phyloP scores from a whole-genome alignment of 2,113 vertebrate genomes.

The Narcine bancroftii region DNA sequence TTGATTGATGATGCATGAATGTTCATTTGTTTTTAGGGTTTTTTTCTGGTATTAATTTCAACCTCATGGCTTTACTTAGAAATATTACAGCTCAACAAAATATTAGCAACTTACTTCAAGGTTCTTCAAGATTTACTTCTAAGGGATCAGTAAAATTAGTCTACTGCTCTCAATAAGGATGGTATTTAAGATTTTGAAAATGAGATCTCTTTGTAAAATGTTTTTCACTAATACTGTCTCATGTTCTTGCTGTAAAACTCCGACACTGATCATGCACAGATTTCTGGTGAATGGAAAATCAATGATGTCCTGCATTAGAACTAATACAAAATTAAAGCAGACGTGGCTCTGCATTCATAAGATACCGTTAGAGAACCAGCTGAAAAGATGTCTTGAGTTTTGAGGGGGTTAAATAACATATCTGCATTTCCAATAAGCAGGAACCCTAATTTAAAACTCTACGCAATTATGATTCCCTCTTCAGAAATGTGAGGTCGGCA shows the following conservation, averaged over 20 bases:
- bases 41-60: background rate
- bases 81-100: background rate
- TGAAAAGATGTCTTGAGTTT: background rate
- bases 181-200: background rate
- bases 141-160: slow-evolving; percentile 23
- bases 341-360: background rate
- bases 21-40: background rate
- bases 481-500: background rate
- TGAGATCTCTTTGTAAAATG: background rate
- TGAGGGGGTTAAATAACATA: background rate
- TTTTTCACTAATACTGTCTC: background rate
- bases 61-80: background rate
- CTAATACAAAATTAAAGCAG: background rate
- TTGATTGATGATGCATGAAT: background rate
- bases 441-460: background rate
- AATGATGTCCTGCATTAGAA: background rate
- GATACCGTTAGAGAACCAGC: background rate
- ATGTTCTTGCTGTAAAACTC: background rate
- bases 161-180: background rate
- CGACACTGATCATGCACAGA: background rate
- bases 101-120: background rate
- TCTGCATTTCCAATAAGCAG: background rate
- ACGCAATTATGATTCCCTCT: too few species aligned
- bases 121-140: background rate
- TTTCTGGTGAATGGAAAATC: background rate